Conservation (phyloP, 2,888 invertebrate genomes). For the Argyresthia goedartella region DNA sequence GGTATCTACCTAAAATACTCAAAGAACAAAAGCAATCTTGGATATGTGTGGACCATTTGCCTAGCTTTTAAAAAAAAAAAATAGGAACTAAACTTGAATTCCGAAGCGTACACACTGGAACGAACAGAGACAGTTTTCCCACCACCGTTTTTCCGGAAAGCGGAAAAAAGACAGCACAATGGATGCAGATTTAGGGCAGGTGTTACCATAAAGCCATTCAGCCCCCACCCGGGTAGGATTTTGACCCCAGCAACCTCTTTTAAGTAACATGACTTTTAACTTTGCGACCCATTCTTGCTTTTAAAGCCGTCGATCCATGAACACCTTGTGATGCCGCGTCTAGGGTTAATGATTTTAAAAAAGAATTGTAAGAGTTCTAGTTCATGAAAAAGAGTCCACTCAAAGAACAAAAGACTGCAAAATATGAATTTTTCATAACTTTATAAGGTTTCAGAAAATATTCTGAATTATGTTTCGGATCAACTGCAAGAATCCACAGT, state of each 20-base stretch:
- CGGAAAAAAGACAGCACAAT: background rate
- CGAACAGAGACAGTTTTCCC: too few relatives aligned
- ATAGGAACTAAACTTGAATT: too few relatives aligned
- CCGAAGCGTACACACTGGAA: too few relatives aligned
- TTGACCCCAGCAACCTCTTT: conserved; percentile 60
- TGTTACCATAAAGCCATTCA: conserved; percentile 24
- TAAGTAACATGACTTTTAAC: conserved; percentile 70
- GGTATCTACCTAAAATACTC: too few relatives aligned
- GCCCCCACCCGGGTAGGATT: conserved; percentile 16
- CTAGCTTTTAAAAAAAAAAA: too few relatives aligned
- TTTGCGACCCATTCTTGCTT: conserved; percentile 66
- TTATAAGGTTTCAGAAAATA: background rate
- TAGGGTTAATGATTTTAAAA: background rate
- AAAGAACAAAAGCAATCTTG: too few relatives aligned
- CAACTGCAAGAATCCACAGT: too few relatives aligned
- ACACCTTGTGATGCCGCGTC: background rate
- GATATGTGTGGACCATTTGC: too few relatives aligned
- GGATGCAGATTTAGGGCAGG: conserved; percentile 31
- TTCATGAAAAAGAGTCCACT: background rate
- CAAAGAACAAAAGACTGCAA: background rate
- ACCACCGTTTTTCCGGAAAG: too few relatives aligned
- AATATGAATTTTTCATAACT: background rate
- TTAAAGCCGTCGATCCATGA: conserved; percentile 25
- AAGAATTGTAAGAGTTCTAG: background rate
- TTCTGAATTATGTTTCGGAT: background rate